Conservation (phyloP, 2,113 vertebrate genomes). For the Orthochromis malagaraziensis region DNA sequence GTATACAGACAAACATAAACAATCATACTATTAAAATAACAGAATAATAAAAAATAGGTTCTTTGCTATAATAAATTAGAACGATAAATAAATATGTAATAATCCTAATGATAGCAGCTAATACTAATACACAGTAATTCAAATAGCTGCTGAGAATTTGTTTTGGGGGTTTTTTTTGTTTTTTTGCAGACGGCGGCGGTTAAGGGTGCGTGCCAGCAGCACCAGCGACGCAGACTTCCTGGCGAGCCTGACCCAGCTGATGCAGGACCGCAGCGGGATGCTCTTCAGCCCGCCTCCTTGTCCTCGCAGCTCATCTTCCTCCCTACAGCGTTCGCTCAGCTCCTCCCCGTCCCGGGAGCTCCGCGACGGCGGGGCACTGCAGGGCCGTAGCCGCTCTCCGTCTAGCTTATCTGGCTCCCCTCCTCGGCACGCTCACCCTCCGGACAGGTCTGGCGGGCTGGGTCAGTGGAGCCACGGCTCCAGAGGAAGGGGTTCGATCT, state of each 20-base stretch:
- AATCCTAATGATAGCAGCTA: not conserved
- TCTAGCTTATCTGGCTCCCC: conserved; percentile 88
- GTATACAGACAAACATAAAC: not conserved
- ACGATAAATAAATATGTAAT: not conserved
- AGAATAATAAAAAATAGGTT: not conserved
- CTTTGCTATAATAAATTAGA: not conserved
- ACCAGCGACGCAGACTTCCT: conserved; percentile 93
- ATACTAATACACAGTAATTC: not conserved
- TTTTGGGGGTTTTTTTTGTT: not conserved
- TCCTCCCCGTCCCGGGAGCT: conserved; percentile 89
- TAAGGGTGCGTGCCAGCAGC: conserved; percentile 90
- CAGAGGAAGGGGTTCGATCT: conserved; percentile 58
- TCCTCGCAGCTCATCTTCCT: conserved; percentile 82
- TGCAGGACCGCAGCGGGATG: conserved; percentile 84
- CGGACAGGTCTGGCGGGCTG: conserved; percentile 75
- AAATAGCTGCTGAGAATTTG: not conserved
- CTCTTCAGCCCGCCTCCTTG: conserved; percentile 84
- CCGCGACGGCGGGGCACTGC: conserved; percentile 66
- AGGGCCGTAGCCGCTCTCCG: conserved; percentile 86
- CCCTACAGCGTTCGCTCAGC: conserved; percentile 90
- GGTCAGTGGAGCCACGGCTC: conserved; percentile 71
- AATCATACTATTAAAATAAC: not conserved
- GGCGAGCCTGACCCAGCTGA: conserved; percentile 91
- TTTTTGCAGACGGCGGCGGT: conserved; percentile 74
- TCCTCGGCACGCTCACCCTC: conserved; percentile 80